phyloP scores from a whole-genome alignment of 2,113 vertebrate species.

The Prionailurus bengalensis region DNA sequence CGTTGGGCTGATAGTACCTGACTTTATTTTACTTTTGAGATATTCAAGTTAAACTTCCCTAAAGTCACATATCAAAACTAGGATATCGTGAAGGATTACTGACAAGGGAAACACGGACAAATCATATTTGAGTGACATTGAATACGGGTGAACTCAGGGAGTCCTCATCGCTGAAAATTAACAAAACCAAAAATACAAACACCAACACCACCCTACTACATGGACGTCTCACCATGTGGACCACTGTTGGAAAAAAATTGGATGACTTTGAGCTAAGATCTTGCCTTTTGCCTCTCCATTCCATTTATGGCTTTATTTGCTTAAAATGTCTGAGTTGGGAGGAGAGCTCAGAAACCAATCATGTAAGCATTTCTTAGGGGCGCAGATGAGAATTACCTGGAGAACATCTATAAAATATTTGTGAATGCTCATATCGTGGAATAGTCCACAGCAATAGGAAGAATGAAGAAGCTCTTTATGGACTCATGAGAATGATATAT shows the following conservation, averaged over 20 bases:
- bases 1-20: neutral
- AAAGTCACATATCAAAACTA: slow-evolving; percentile 26
- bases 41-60: neutral
- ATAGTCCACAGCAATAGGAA: neutral
- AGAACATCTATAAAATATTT: slow-evolving; percentile 15
- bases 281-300: slow-evolving; percentile 39
- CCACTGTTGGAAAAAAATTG: slow-evolving; percentile 11
- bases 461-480: neutral
- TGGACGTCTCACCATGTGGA: neutral
- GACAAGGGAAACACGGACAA: neutral
- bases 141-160: neutral
- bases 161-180: neutral
- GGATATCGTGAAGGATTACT: neutral
- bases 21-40: slow-evolving; percentile 5
- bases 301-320: slow-evolving; percentile 38
- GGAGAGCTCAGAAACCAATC: slow-evolving; percentile 24
- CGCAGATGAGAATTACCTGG: slow-evolving; percentile 26
- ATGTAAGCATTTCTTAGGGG: slow-evolving; percentile 40
- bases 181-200: neutral
- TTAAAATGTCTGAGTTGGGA: slow-evolving; percentile 23
- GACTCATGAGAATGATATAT: neutral
- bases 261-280: neutral
- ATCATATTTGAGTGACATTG: neutral
- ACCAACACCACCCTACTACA: neutral
- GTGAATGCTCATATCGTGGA: slow-evolving; percentile 15